phyloP scores from a whole-genome alignment of 2,113 vertebrate species.

The Laterallus jamaicensis region DNA sequence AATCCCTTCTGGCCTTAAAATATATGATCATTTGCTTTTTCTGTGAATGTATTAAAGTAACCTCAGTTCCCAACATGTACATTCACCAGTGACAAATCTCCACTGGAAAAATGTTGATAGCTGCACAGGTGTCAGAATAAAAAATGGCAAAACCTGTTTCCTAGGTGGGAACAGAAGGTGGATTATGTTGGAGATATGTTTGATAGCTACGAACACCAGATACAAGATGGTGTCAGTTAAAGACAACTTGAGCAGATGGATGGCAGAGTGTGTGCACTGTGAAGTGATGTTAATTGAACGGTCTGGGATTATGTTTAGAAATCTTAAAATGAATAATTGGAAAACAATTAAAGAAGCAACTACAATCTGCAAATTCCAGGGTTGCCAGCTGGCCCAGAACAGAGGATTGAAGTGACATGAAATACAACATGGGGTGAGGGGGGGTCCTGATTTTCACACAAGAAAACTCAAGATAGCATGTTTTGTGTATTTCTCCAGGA shows the following conservation, averaged over 20 bases:
- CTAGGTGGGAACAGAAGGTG: constrained; percentile 67
- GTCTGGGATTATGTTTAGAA: constrained; percentile 55
- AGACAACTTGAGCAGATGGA: constrained; percentile 70
- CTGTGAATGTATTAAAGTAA: neutral
- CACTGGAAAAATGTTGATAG: constrained; percentile 33
- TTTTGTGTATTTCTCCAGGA: neutral
- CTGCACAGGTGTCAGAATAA: constrained; percentile 47
- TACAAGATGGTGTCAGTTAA: constrained; percentile 58
- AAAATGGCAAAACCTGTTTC: constrained; percentile 63
- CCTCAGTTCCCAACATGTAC: neutral
- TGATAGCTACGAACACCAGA: constrained; percentile 59
- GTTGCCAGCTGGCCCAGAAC: constrained; percentile 33
- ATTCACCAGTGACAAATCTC: constrained; percentile 2
- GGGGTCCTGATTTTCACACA: neutral
- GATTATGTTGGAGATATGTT: constrained; percentile 38
- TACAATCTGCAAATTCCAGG: constrained; percentile 24
- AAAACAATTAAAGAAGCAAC: constrained; percentile 52
- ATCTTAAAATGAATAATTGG: constrained; percentile 24
- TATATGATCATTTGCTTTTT: neutral
- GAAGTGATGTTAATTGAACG: constrained; percentile 64
- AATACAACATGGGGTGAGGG: neutral
- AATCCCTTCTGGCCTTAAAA: constrained; percentile 4
- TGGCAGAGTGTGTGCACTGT: constrained; percentile 18
- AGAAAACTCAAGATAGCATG: neutral
- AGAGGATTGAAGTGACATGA: constrained; percentile 18